Evolutionary conservation across 2,888 invertebrate species (phyloP), one percentile per base, ranked within the genome.

Genomic region (Neoascia interrupta): DNA sequence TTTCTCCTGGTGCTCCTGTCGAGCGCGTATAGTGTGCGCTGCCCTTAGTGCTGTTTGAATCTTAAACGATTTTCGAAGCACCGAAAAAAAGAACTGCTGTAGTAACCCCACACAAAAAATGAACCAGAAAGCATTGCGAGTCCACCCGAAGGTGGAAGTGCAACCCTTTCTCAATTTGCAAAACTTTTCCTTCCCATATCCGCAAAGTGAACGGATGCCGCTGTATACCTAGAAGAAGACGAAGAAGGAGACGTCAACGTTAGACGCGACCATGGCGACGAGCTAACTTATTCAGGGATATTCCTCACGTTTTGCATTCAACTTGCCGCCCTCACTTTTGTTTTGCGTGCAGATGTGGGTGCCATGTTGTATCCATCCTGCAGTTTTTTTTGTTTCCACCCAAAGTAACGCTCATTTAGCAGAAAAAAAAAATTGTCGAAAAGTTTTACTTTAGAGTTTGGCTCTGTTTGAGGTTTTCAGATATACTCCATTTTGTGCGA

Each of bases 11-110:
- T 60, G 68, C 73, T 66, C 56, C 58, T 69, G 56, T 63, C 37
- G 70, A 36, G 39, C 70, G 56, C 53, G 51, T 70, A 63, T n/a
- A 3, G 8, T 6, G 34, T 51, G 51, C 41, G 15, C 47, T 54
- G 60, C 68, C 68, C 54, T 54, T 39, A 36, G 34, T 66, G 63
- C 70, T 63, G 66, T 72, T 79, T 72, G 76, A 79, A 79, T 72
- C 81, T 83, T 83, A 83, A 83, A 82, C 82, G 82, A 74, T 82
- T 81, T 72, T 74, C 61, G 31, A 80, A 80, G 37, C 18, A 31
- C 34, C 45, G 10, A 61, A 64, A 63, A 60, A 80, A 56, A 19
- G 56, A 63, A 36, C 8, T 1, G 4, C 10, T 3, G n/a, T 6
- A 1, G 4, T 39, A 18, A 37, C 54, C 31, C 41, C 43, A 18